Base-by-base conservation (phyloP, 2,888 invertebrate species). In the Dryomyza anilis region DNA sequence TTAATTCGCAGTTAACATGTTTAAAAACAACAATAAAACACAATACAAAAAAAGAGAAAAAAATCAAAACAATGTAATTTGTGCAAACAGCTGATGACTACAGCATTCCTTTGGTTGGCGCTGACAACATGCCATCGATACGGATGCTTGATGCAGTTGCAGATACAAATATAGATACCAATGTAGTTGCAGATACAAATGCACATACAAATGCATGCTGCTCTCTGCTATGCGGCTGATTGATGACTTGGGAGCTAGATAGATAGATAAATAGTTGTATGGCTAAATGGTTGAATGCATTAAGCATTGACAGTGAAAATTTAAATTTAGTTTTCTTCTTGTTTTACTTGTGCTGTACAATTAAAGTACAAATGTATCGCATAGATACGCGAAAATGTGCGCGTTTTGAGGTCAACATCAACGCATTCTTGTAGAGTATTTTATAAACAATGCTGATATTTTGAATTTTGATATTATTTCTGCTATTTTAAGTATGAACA, bases 21-120 rank as follows among this genome's bases (percentile, higher is more conserved):
- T n/a, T n/a, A n/a, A 62, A 43, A 62, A 61, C 43, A 66, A 67
- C 58, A 67, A 67, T 57, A 67, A 63, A n/a, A n/a, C n/a, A n/a
- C n/a, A n/a, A n/a, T n/a, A n/a, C 50, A 61, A 53, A n/a, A 63
- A 68, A 23, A 43, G 16, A 16, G 29, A 21, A 64, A 67, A 64
- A 68, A 68, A 12, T 27, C 27, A 12, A 7, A 6, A 27, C 39
- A 25, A 3, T n/a, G 39, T 16, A 39, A 56, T 56, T 55, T 33
- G 55, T 55, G n/a, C 30, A 29, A 33, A 29, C 53, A 53, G 53
- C 53, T 56, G 56, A 23, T 56, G 56, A 56, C 56, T n/a, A n/a
- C n/a, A n/a, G 36, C 39, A 6, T 39, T 56, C 19, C 27, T 43
- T 16, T n/a, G n/a, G n/a, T n/a, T n/a, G n/a, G n/a, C n/a, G n/a